A percentile compares a stretch with the other conserved stretches of the same genome.
Evolutionary conservation across 2,797 vertebrate species (phyloP).

Genomic region (Sebastiscus albofasciatus): DNA sequence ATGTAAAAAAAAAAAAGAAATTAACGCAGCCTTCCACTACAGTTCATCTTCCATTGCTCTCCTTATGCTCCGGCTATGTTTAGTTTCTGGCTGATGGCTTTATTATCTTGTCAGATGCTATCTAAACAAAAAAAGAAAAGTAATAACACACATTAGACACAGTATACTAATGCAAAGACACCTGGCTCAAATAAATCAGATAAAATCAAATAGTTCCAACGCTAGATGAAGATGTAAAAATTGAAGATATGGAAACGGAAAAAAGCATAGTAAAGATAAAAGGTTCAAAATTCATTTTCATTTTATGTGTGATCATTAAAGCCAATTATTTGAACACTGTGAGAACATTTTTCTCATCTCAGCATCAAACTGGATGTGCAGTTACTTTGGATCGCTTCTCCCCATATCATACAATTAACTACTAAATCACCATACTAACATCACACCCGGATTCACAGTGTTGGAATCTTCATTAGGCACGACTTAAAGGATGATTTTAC

Average conservation of each 20-base stretch:
- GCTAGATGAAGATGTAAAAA: neutral
- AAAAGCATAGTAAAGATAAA: neutral
- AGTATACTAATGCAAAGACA: constrained; percentile 12
- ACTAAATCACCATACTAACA: neutral
- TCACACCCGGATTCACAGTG: neutral
- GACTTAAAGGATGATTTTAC: constrained; percentile 3
- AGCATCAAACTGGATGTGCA: neutral
- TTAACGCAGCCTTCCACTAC: constrained; percentile 63
- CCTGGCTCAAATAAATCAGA: constrained; percentile 13
- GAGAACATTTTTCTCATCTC: neutral
- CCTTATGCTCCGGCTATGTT: constrained; percentile 49
- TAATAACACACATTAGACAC: constrained; percentile 25
- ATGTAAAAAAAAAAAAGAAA: constrained; percentile 65
- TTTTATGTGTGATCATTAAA: neutral
- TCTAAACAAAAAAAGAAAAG: constrained; percentile 37
- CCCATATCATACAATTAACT: neutral
- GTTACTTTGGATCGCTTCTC: neutral
- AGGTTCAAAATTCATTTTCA: neutral
- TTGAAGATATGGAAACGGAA: neutral
- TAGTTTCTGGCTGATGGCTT: constrained; percentile 55
- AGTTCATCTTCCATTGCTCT: constrained; percentile 70
- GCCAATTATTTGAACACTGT: neutral
- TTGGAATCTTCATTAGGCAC: constrained; percentile 17
- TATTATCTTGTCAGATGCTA: constrained; percentile 45
- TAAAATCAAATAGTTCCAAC: neutral